Evolutionary conservation across 2,113 vertebrate genomes (phyloP).

Genomic region (Meleagris gallopavo): DNA sequence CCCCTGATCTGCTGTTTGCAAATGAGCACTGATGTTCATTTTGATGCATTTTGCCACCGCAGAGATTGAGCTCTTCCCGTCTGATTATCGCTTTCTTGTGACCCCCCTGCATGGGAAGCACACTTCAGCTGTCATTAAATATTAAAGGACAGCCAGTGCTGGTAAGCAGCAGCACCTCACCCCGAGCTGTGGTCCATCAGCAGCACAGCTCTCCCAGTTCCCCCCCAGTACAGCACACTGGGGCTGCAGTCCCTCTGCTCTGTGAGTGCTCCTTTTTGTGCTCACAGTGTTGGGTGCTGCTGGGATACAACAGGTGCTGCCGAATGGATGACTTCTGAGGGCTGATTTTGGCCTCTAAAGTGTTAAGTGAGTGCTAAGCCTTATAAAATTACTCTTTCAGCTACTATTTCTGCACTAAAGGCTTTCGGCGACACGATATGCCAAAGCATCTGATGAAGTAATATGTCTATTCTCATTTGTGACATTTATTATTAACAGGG

Average conservation of each 20-base stretch:
- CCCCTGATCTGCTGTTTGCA: not conserved
- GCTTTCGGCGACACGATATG: conserved; percentile 28
- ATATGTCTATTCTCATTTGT: conserved; percentile 38
- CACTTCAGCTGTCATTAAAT: conserved; percentile 73
- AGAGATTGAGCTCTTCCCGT: conserved; percentile 38
- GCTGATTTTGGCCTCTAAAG: conserved; percentile 29
- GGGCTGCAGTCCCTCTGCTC: too few relatives aligned
- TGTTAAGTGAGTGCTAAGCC: conserved; percentile 70
- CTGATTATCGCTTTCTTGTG: conserved; percentile 42
- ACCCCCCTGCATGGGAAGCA: conserved; percentile 71
- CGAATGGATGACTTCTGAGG: not conserved
- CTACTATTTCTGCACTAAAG: conserved; percentile 56
- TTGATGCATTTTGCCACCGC: conserved; percentile 62
- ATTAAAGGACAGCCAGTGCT: conserved; percentile 73
- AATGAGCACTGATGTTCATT: conserved; percentile 66
- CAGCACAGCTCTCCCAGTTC: not conserved
- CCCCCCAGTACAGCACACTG: not conserved
- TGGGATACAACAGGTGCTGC: conserved; percentile 32
- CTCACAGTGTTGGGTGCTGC: not conserved
- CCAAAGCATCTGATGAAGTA: conserved; percentile 52
- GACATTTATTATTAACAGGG: conserved; percentile 71
- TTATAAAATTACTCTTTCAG: conserved; percentile 59
- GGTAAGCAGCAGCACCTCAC: conserved; percentile 76
- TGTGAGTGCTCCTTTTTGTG: not conserved
- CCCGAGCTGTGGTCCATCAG: conserved; percentile 73